phyloP scores from a whole-genome alignment of 2,888 invertebrate genomes.

The Dasysyrphus albostriatus region DNA sequence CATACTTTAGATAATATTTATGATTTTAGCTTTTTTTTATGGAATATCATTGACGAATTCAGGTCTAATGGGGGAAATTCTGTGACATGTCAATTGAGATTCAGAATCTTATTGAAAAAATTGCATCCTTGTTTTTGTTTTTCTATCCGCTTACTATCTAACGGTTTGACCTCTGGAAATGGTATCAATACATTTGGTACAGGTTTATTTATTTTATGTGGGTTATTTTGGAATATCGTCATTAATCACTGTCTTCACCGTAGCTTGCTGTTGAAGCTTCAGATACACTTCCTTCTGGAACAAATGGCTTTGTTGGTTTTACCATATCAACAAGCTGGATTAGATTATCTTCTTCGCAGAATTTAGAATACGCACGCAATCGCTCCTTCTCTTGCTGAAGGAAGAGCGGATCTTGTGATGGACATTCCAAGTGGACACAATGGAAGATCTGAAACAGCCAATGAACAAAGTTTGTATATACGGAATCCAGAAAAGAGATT shows the following conservation, averaged over 20 bases:
- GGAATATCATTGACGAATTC: constrained; percentile 56
- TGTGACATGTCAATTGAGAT: constrained; percentile 55
- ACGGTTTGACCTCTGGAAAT: constrained; percentile 29
- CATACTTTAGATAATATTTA: constrained; percentile 39
- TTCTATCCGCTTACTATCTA: constrained; percentile 14
- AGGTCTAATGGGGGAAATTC: constrained; percentile 46
- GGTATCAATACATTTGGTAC: constrained; percentile 62
- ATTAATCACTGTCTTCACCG: constrained; percentile 52
- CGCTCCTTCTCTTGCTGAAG: constrained; percentile 61
- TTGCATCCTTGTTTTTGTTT: constrained; percentile 15
- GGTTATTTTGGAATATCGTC: constrained; percentile 23
- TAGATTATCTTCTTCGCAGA: constrained; percentile 64
- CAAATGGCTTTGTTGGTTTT: constrained; percentile 35
- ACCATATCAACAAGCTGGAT: constrained; percentile 54
- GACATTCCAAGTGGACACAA: constrained; percentile 98
- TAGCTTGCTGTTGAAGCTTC: constrained; percentile 55
- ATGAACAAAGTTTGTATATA: not conserved
- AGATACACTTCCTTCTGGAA: constrained; percentile 55
- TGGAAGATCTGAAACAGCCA: constrained; percentile 94
- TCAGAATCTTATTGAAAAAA: constrained; percentile 45
- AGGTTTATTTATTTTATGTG: constrained; percentile 22
- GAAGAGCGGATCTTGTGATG: constrained; percentile 86
- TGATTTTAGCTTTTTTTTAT: constrained; percentile 29
- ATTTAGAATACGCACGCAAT: constrained; percentile 35
- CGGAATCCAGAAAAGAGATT: not conserved